Conservation (phyloP, 2,888 invertebrate species). For the Dione vanillae region DNA sequence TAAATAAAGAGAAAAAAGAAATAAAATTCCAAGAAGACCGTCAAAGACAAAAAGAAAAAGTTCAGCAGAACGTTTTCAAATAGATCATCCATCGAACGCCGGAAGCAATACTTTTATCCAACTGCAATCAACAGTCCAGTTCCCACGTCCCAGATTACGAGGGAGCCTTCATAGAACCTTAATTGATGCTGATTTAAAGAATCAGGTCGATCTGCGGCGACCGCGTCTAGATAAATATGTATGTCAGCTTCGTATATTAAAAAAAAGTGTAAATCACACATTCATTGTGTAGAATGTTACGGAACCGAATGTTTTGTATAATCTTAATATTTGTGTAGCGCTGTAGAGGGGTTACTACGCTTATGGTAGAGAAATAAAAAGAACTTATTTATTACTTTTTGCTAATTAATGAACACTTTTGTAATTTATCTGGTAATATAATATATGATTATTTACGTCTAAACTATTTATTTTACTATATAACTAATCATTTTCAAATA, state of each 20-base stretch:
- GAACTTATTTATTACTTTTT: too few relatives aligned
- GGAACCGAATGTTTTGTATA: too few relatives aligned
- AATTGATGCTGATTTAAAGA: slow-evolving; percentile 33
- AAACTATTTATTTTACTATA: too few relatives aligned
- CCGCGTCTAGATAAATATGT: slow-evolving; percentile 2
- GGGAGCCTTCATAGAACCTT: slow-evolving; percentile 19
- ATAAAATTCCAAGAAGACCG: slow-evolving; percentile 10
- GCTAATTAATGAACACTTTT: too few relatives aligned
- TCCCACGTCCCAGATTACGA: slow-evolving; percentile 43
- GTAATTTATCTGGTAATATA: too few relatives aligned
- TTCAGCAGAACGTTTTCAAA: slow-evolving; percentile 18
- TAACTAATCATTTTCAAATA: too few relatives aligned
- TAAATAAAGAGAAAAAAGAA: background rate
- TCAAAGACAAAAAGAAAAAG: slow-evolving; percentile 13
- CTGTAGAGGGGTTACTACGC: too few relatives aligned
- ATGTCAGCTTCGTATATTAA: background rate
- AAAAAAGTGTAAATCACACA: slow-evolving; percentile 12
- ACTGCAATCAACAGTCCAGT: slow-evolving; percentile 40
- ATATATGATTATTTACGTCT: too few relatives aligned
- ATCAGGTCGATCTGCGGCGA: slow-evolving; percentile 19
- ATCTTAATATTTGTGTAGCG: too few relatives aligned
- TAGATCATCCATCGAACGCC: slow-evolving; percentile 31
- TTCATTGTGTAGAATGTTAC: background rate
- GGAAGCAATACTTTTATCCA: slow-evolving; percentile 23
- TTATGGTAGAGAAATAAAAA: too few relatives aligned